Evolutionary conservation across 2,797 vertebrate species (phyloP).

Genomic region (Micrastur ruficollis): DNA sequence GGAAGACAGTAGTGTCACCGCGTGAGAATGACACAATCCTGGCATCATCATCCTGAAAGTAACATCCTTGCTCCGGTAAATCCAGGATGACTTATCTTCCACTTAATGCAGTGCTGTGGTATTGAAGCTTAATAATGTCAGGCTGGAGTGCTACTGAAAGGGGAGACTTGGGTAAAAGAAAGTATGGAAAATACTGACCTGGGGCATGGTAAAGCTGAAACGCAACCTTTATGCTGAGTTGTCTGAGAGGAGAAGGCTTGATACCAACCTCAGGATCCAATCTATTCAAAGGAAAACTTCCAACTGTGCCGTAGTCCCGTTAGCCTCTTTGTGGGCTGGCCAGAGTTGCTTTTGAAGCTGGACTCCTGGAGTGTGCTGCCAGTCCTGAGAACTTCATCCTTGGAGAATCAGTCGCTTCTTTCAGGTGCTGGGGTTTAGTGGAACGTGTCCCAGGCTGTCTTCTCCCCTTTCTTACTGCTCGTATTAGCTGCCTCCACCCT

Average conservation of each 20-base stretch:
- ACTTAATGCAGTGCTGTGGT: not conserved
- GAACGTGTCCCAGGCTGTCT: not conserved
- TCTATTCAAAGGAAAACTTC: not conserved
- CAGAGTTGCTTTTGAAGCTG: not conserved
- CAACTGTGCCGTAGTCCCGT: not conserved
- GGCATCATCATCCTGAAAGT: not conserved
- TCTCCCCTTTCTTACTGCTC: not conserved
- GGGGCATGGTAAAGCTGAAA: not conserved
- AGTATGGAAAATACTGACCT: not conserved
- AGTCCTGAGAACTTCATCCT: not conserved
- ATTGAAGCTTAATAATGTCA: not conserved
- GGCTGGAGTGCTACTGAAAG: not conserved
- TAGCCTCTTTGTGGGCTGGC: not conserved
- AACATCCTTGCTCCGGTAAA: not conserved
- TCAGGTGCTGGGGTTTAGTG: not conserved
- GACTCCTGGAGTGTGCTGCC: not conserved
- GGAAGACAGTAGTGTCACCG: not conserved
- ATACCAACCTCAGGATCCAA: not conserved
- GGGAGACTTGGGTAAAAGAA: not conserved
- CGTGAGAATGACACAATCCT: not conserved
- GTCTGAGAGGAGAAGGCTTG: not conserved
- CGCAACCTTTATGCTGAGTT: not conserved
- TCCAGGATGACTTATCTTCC: not conserved
- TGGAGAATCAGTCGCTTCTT: not conserved
- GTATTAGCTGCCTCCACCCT: not conserved